Conservation (phyloP, 1,140 invertebrate genomes). For the Monochamus saltuarius region DNA sequence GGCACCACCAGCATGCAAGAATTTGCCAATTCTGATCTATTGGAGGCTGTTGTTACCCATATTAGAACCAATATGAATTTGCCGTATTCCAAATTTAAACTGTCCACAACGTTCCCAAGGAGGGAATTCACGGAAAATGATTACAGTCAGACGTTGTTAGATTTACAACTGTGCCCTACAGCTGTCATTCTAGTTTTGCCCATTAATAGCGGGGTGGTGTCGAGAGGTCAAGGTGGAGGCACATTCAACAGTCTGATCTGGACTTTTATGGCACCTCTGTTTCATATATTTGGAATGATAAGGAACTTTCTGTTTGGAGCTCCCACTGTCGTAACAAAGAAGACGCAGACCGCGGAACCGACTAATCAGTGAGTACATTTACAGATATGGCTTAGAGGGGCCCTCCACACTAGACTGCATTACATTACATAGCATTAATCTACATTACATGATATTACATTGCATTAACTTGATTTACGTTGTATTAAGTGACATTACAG, state of each 20-base stretch:
- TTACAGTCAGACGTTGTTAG: conserved; percentile 62
- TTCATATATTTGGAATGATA: conserved; percentile 52
- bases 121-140: conserved; percentile 67
- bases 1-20: conserved; percentile 58
- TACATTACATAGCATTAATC: no score
- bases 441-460: no score
- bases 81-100: conserved; percentile 60
- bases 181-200: conserved; percentile 78
- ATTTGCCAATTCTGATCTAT: conserved; percentile 47
- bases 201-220: conserved; percentile 31
- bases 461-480: no score
- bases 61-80: conserved; percentile 49
- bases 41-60: conserved; percentile 51
- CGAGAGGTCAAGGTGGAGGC: conserved; percentile 38
- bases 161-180: conserved; percentile 75
- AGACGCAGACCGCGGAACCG: no score
- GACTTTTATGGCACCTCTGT: conserved; percentile 52
- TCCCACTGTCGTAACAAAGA: no score
- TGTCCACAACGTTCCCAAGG: conserved; percentile 79
- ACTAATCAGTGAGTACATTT: no score
- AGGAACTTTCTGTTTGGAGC: conserved; percentile 45
- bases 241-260: conserved; percentile 50
- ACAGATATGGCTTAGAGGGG: no score
- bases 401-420: no score
- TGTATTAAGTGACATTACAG: no score